phyloP scores from a whole-genome alignment of 2,113 vertebrate species.

The Lamprologus tigripictilis region DNA sequence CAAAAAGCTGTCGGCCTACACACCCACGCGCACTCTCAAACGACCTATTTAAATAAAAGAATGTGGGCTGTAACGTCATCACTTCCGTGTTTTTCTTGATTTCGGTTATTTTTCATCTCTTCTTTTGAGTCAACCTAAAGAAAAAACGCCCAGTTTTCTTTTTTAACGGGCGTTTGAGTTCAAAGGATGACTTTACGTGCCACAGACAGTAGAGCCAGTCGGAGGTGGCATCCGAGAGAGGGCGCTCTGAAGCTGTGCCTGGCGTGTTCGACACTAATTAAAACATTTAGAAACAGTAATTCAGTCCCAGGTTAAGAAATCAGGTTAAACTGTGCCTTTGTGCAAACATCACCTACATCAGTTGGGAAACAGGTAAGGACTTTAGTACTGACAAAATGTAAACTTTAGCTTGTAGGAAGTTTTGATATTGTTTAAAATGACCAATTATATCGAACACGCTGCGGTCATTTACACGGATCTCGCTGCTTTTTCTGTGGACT shows the following conservation, averaged over 20 bases:
- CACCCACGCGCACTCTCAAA: neutral
- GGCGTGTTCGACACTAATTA: conserved; percentile 19
- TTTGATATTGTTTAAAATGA: neutral
- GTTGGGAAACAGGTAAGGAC: neutral
- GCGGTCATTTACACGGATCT: neutral
- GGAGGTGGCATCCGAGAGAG: conserved; percentile 58
- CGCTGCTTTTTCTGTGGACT: neutral
- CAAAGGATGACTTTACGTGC: neutral
- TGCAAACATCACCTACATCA: neutral
- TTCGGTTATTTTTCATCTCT: neutral
- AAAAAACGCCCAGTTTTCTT: neutral
- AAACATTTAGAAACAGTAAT: conserved; percentile 18
- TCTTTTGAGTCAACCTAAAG: neutral
- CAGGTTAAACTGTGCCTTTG: neutral
- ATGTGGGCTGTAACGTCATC: too few relatives aligned
- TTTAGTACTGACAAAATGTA: neutral
- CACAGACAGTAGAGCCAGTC: neutral
- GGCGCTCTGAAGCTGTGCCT: conserved; percentile 63
- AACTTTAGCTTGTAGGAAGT: neutral
- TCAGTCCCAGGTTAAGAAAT: neutral
- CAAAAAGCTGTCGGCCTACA: rapidly evolving
- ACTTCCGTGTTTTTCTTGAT: neutral
- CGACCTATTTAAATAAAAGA: neutral
- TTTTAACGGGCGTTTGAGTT: neutral
- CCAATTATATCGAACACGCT: neutral